Evolutionary conservation across 2,113 vertebrate genomes (phyloP).

Genomic region (Australoheros scitulus): DNA sequence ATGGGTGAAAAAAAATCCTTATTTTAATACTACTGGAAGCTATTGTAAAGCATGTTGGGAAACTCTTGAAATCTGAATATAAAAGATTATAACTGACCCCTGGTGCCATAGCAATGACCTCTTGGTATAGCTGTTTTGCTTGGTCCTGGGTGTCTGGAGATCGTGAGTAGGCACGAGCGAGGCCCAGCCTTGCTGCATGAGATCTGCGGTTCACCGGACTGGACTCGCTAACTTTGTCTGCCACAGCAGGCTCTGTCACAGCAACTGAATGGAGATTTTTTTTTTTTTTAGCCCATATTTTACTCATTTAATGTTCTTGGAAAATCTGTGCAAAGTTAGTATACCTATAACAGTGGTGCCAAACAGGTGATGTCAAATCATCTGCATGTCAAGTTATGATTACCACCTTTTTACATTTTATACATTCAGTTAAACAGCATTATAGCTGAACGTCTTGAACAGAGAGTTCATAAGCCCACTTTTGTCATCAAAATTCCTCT

Average conservation of each 20-base stretch:
- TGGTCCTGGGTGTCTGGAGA: constrained; percentile 53
- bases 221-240: too few species aligned
- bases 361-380: background rate
- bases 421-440: background rate
- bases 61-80: background rate
- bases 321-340: background rate
- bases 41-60: background rate
- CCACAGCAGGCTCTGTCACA: too few species aligned
- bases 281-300: background rate
- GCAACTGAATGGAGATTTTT: too few species aligned
- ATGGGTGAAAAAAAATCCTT: background rate
- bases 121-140: constrained; percentile 61
- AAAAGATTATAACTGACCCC: constrained; percentile 47
- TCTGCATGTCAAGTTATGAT: background rate
- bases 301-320: background rate
- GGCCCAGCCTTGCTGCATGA: constrained; percentile 66
- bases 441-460: background rate
- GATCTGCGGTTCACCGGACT: constrained; percentile 58
- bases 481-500: background rate
- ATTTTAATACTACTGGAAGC: background rate
- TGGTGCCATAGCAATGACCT: constrained; percentile 74
- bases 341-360: background rate
- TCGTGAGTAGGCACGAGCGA: constrained; percentile 67
- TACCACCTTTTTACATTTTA: background rate
- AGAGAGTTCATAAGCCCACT: background rate